These are phyloP conservation scores for Bagarius yarrelli DNA, from an alignment of 2,113 vertebrate genomes.

Conservation along the genomic window DNA sequence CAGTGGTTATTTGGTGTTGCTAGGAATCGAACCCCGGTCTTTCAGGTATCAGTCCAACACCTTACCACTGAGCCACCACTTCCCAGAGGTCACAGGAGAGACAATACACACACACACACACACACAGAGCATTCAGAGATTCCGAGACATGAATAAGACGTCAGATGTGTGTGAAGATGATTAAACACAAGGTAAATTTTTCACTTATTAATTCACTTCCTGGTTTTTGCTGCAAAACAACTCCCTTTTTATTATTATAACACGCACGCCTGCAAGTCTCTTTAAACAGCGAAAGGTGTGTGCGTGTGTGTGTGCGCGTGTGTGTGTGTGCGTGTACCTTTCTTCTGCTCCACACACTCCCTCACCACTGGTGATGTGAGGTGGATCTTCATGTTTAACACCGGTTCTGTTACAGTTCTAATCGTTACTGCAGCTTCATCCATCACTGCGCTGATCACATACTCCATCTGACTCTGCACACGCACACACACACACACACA, in stretches of 20 bases:
- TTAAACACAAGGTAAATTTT: no score
- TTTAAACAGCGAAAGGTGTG: constrained; percentile 22
- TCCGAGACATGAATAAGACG: no score
- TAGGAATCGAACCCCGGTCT: no score
- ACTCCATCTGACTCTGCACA: constrained; percentile 78
- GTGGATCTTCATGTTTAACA: constrained; percentile 82
- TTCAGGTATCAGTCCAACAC: no score
- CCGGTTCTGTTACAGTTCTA: constrained; percentile 80
- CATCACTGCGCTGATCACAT: constrained; percentile 77
- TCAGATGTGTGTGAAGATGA: no score
- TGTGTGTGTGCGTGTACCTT: constrained; percentile 70
- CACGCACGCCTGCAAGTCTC: constrained; percentile 33
- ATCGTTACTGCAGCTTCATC: constrained; percentile 81
- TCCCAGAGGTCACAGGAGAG: no score
- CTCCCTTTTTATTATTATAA: constrained; percentile 44
- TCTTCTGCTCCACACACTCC: constrained; percentile 73
- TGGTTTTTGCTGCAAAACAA: constrained; percentile 74
- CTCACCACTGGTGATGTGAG: constrained; percentile 88
- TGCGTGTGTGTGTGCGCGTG: not conserved
- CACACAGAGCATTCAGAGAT: no score
- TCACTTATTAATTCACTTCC: not conserved
- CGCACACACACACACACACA: not conserved
- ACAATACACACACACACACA: no score
- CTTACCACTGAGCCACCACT: no score
- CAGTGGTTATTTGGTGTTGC: no score